These are phyloP conservation scores for Diplosoma virens DNA, from an alignment of 23 tunicate genomes.

Conservation along the genomic window DNA sequence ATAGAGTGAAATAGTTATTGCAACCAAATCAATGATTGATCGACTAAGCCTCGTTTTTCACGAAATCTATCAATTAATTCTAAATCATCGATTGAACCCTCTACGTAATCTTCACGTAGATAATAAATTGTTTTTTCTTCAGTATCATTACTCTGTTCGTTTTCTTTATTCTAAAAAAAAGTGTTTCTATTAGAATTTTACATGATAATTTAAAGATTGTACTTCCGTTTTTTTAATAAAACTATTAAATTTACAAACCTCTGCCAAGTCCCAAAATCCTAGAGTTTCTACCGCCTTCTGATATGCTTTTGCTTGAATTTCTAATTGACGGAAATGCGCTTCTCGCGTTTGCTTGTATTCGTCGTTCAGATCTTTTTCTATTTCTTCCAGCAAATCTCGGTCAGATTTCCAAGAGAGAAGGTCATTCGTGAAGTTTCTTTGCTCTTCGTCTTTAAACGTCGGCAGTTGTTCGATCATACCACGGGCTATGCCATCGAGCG, in stretches of 20 bases:
- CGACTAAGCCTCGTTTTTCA: not conserved
- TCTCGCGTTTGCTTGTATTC: slow-evolving; percentile 16
- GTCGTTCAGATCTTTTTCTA: slow-evolving; percentile 1
- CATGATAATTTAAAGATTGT: too few species aligned
- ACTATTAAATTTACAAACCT: too few species aligned
- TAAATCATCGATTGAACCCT: slow-evolving; percentile 46
- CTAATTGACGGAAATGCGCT: not conserved
- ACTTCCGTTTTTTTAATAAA: too few species aligned
- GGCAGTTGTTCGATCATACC: not conserved
- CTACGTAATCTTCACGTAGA: slow-evolving; percentile 45
- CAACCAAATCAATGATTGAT: too few species aligned
- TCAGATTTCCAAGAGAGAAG: slow-evolving; percentile 22
- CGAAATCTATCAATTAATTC: slow-evolving; percentile 44
- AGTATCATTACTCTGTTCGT: not conserved
- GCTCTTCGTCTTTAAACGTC: slow-evolving; percentile 18
- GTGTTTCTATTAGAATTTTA: too few species aligned
- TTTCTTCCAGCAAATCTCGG: not conserved
- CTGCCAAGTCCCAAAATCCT: slow-evolving; percentile 50
- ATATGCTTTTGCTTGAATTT: slow-evolving; percentile 40
- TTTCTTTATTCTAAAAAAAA: slow-evolving; percentile 1
- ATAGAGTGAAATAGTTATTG: too few species aligned
- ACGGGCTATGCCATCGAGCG: slow-evolving; percentile 11
- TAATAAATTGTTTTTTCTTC: slow-evolving; percentile 13
- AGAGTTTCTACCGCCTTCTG: slow-evolving; percentile 46
- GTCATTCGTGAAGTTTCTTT: not conserved